phyloP scores from a whole-genome alignment of 2,113 vertebrate genomes.

The Axis porcinus region DNA sequence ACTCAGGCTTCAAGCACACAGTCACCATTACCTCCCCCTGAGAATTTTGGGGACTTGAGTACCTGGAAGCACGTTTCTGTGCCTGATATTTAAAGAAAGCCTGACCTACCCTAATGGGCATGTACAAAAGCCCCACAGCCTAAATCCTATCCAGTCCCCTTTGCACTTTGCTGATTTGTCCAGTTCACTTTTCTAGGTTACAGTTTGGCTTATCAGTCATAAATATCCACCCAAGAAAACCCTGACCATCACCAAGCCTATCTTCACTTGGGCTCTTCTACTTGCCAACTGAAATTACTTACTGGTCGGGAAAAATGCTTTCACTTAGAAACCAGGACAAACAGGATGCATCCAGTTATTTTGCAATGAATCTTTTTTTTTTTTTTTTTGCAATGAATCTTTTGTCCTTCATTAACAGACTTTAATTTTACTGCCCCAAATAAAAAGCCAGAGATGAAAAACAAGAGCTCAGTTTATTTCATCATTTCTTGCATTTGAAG shows the following conservation, averaged over 20 bases:
- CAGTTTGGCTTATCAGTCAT: neutral
- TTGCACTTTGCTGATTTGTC: neutral
- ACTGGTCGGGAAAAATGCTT: neutral
- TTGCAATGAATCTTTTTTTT: no score
- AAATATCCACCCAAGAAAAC: neutral
- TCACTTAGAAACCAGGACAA: neutral
- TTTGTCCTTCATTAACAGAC: neutral
- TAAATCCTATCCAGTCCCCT: neutral
- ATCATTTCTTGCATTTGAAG: constrained; percentile 98
- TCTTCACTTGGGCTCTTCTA: neutral
- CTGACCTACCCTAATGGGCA: neutral
- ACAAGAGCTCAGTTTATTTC: constrained; percentile 82
- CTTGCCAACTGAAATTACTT: neutral
- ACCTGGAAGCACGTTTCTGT: neutral
- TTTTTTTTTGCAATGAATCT: no score
- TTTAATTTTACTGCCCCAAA: neutral
- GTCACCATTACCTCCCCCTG: neutral
- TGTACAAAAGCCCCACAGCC: neutral
- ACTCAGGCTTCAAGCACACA: neutral
- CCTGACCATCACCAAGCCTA: neutral
- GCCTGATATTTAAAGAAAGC: neutral
- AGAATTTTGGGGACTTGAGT: accelerated
- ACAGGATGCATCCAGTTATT: neutral
- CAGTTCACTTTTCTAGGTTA: neutral
- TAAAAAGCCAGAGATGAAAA: constrained; percentile 8